Percentiles rank a stretch among this genome's conserved stretches.
phyloP scores from a whole-genome alignment of 1,140 invertebrate species.

The Goniozus legneri region DNA sequence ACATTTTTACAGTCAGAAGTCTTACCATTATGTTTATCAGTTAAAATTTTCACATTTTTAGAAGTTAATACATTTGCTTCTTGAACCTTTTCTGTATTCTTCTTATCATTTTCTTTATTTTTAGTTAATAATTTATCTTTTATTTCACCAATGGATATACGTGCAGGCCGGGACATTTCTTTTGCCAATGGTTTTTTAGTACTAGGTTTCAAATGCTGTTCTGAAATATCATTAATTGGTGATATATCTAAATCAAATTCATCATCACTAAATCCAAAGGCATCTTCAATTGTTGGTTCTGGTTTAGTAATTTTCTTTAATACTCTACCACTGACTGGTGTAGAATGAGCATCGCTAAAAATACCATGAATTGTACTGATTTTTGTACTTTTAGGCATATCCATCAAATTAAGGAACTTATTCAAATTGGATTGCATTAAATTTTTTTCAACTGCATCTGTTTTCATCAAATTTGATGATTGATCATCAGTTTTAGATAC shows the following conservation, averaged over 20 bases:
- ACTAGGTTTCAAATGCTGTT: not conserved
- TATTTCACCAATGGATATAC: constrained; percentile 23
- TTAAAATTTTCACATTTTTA: too few relatives aligned
- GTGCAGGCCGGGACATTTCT: constrained; percentile 6
- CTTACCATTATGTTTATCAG: too few relatives aligned
- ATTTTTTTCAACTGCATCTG: constrained; percentile 16
- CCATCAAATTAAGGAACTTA: constrained; percentile 32
- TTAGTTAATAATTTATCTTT: constrained; percentile 17
- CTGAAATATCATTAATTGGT: constrained; percentile 5
- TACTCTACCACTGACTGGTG: constrained; percentile 20
- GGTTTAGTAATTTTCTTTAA: not conserved
- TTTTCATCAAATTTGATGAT: constrained; percentile 7
- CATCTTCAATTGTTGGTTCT: constrained; percentile 23
- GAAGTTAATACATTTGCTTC: too few relatives aligned
- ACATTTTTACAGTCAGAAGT: too few relatives aligned
- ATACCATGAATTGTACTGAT: constrained; percentile 34
- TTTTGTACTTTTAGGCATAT: constrained; percentile 27
- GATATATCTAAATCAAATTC: constrained; percentile 13
- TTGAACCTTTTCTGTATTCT: constrained; percentile 5
- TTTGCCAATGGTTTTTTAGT: constrained; percentile 5
- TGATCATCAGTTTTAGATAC: not conserved
- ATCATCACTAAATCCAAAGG: constrained; percentile 33
- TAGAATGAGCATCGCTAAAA: constrained; percentile 32
- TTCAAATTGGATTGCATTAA: constrained; percentile 36
- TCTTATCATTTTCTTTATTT: constrained; percentile 3